A percentile compares a stretch with the other conserved stretches of the same genome.
These are phyloP conservation scores for Zonotrichia albicollis DNA, from an alignment of 2,797 vertebrate genomes.

Conservation along the genomic window DNA sequence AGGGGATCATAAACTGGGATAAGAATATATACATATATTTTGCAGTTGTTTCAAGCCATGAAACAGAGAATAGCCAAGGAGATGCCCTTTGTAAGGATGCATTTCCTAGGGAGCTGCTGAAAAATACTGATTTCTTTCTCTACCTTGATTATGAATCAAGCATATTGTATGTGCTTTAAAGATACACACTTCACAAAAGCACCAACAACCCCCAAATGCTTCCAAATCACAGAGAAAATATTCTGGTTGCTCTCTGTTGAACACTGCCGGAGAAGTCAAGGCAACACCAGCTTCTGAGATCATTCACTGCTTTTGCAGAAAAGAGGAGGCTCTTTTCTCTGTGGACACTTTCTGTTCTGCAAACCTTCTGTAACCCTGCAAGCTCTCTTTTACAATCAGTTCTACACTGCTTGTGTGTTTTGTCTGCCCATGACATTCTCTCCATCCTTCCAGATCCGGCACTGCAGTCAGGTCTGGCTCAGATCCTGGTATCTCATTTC, in stretches of 20 bases:
- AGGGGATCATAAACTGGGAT: neutral
- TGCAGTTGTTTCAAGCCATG: neutral
- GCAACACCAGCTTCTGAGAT: neutral
- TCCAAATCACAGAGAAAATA: neutral
- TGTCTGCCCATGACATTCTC: neutral
- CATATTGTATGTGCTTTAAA: neutral
- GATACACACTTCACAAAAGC: neutral
- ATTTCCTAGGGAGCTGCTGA: neutral
- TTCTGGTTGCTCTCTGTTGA: neutral
- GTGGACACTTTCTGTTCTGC: neutral
- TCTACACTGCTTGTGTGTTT: neutral
- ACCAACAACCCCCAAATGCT: neutral
- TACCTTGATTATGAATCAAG: neutral
- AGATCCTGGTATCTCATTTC: neutral
- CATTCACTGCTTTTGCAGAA: neutral
- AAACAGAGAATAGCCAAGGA: neutral
- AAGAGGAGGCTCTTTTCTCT: neutral
- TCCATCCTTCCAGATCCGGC: neutral
- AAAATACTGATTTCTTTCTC: neutral
- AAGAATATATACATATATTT: neutral
- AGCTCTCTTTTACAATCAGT: neutral
- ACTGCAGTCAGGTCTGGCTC: neutral
- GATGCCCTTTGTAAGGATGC: neutral
- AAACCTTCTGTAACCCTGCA: neutral
- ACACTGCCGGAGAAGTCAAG: accelerated